Evolutionary conservation across 2,888 invertebrate species (phyloP).

Genomic region (Trichopria drosophilae): DNA sequence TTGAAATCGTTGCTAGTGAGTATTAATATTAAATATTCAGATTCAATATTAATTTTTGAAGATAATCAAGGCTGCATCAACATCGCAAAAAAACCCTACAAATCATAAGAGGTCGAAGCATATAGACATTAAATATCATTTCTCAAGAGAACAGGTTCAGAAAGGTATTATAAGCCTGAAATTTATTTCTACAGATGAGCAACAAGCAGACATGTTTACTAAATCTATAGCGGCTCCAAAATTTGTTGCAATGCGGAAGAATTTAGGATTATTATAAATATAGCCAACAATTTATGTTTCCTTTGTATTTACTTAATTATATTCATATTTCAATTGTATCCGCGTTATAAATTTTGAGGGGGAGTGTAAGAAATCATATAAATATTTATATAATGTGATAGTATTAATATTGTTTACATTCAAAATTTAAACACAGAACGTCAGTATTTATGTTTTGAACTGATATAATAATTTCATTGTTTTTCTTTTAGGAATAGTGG

Average conservation of each 20-base stretch:
- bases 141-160: slow-evolving; percentile 35
- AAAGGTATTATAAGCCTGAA: slow-evolving; percentile 56
- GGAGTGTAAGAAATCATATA: no score
- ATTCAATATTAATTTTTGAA: slow-evolving; percentile 12
- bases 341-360: no score
- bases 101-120: slow-evolving; percentile 31
- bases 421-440: no score
- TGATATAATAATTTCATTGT: no score
- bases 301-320: no score
- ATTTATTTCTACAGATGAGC: slow-evolving; percentile 61
- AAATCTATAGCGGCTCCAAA: slow-evolving; percentile 29
- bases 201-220: slow-evolving; percentile 61
- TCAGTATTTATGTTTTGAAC: no score
- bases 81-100: slow-evolving; percentile 11
- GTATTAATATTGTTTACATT: no score
- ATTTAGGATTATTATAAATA: slow-evolving; percentile 1
- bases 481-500: no score
- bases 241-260: slow-evolving; percentile 15
- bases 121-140: slow-evolving; percentile 35
- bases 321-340: no score
- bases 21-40: neutral
- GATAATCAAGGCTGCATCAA: slow-evolving; percentile 12
- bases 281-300: no score
- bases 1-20: neutral
- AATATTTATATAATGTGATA: no score